Conservation (phyloP, 2,888 invertebrate genomes). For the Odontomyia ornata region DNA sequence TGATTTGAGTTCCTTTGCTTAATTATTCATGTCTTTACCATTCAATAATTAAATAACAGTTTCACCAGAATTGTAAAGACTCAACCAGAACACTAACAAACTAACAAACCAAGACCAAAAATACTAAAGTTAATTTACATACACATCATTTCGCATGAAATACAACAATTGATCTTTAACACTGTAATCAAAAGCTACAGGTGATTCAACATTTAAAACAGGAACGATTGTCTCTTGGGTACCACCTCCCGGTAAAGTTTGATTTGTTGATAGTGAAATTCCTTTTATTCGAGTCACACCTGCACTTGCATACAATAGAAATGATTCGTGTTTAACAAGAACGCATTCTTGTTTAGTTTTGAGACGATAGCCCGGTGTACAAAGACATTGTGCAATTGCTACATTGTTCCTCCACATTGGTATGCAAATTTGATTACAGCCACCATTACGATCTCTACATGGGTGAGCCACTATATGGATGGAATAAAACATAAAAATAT, state of each 20-base stretch:
- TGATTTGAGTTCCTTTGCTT: no score
- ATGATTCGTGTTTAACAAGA: constrained; percentile 69
- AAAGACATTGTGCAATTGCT: constrained; percentile 73
- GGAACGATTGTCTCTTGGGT: constrained; percentile 73
- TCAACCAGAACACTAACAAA: no score
- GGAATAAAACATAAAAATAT: constrained; percentile 24
- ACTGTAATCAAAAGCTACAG: constrained; percentile 76
- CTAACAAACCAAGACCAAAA: no score
- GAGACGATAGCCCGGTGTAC: constrained; percentile 76
- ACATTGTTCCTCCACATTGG: constrained; percentile 69
- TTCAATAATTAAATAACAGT: no score
- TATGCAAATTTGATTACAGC: constrained; percentile 81
- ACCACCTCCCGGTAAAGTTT: constrained; percentile 50
- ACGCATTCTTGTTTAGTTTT: constrained; percentile 70
- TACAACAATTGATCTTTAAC: constrained; percentile 69
- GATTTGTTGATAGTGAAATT: constrained; percentile 63
- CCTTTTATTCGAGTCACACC: constrained; percentile 78
- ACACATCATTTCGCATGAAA: constrained; percentile 69
- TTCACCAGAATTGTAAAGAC: no score
- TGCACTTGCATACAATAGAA: constrained; percentile 73
- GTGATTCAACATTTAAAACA: constrained; percentile 72
- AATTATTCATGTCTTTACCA: no score
- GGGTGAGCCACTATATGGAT: constrained; percentile 70
- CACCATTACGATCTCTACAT: constrained; percentile 73
- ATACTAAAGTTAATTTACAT: constrained; percentile 47